Base-by-base conservation (phyloP, 2,797 vertebrate species). In the Gymnopithys bicolor region DNA sequence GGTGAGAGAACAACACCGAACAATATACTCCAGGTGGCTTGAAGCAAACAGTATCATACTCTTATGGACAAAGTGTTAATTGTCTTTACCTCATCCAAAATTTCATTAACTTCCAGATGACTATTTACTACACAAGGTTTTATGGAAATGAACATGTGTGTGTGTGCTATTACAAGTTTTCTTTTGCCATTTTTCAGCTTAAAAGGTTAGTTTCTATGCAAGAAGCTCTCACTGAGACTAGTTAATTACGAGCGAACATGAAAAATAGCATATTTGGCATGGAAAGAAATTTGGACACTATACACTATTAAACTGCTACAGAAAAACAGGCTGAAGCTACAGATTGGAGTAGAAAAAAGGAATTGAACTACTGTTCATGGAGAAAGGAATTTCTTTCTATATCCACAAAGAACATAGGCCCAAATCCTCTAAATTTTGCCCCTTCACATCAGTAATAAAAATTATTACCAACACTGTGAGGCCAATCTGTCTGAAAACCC, bases 291-390 rank as follows among this genome's bases (percentile, higher is more conserved):
- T 6, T 64, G 21, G 27, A 51, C 51, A 60, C 30, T 45, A 51
- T 16, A 63, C 5, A 13, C 8, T 82, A 67, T 6, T 48, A 10
- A 77, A 68, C 6, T 77, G 43, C 27, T 53, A 53, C 25, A 82
- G 64, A 53, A 77, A 67, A 89, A 74, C 8, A 66, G 24, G 30
- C 22, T 64, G n/a, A 27, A 74, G 30, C 16, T 71, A 30, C 64
- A 84, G 24, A 49, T 9, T 1, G 24, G 16, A 92, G 67, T 28
- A 86, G 48, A 79, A 75, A 68, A 86, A 90, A 67, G 30, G 24
- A 89, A 69, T 1, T 48, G 35, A 90, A 76, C n/a, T 24, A 41
- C 19, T 48, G 28, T 27, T 80, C 48, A 24, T 0, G 0, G 2
- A 60, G 37, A 83, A 77, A 46, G 45, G 10, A 80, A 49, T 78